Conservation (phyloP, 2,888 invertebrate species). For the Eupithecia insigniata region DNA sequence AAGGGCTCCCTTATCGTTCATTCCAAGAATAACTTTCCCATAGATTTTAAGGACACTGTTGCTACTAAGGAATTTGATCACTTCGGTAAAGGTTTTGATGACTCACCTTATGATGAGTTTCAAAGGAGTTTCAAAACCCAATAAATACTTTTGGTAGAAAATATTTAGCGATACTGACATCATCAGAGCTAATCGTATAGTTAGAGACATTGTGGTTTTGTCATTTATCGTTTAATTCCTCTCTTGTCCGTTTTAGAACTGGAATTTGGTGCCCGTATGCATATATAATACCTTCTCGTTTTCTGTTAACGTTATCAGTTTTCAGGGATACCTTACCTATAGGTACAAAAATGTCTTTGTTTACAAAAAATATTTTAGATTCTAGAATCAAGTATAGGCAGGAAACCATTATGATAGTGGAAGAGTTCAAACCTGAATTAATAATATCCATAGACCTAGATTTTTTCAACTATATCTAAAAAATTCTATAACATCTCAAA, state of each 20-base stretch:
- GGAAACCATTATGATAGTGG: neutral
- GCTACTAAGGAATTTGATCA: conserved; percentile 18
- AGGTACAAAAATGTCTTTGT: no score
- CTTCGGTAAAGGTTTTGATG: conserved; percentile 9
- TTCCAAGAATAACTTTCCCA: conserved; percentile 82
- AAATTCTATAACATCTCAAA: no score
- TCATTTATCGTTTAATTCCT: no score
- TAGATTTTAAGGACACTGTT: conserved; percentile 64
- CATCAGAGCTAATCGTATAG: neutral
- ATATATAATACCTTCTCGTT: no score
- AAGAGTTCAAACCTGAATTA: neutral
- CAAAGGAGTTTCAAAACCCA: neutral
- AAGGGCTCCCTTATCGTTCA: conserved; percentile 77
- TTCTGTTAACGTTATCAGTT: neutral
- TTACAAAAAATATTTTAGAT: no score
- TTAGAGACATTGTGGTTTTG: neutral
- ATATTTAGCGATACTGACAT: neutral
- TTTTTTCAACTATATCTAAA: no score
- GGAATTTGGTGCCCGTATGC: neutral
- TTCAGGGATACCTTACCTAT: neutral
- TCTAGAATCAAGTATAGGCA: neutral
- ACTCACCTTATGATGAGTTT: neutral
- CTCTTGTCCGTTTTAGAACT: neutral
- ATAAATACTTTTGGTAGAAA: neutral
- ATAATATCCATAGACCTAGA: no score